These are phyloP conservation scores for Gila orcuttii DNA, from an alignment of 2,113 vertebrate genomes.

Conservation along the genomic window DNA sequence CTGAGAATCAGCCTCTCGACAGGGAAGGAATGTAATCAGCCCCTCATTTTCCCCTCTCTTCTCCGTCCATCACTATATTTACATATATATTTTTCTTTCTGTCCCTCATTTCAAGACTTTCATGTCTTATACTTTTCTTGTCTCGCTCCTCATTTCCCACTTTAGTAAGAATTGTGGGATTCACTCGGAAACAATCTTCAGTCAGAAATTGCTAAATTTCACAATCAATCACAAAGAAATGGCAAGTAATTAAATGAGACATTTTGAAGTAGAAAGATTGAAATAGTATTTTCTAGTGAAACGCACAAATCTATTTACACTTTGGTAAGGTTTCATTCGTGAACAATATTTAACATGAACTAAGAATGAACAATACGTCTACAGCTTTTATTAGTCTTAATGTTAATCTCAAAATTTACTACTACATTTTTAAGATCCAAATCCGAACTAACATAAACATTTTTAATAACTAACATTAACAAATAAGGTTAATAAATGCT, in stretches of 20 bases:
- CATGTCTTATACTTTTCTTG: not conserved
- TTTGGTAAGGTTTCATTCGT: no score
- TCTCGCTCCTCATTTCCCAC: constrained; percentile 20
- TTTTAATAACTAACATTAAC: no score
- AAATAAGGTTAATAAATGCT: no score
- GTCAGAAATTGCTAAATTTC: not conserved
- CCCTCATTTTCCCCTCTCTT: not conserved
- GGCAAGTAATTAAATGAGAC: not conserved
- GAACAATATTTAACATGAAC: no score
- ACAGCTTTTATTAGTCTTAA: no score
- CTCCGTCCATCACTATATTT: not conserved
- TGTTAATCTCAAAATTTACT: no score
- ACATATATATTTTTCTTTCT: constrained; percentile 2
- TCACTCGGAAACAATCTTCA: not conserved
- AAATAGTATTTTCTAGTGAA: not conserved
- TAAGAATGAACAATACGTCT: no score
- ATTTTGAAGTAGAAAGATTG: not conserved
- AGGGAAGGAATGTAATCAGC: constrained; percentile 46
- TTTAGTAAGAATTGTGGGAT: not conserved
- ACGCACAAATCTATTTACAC: not conserved
- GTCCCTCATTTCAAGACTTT: not conserved
- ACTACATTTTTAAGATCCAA: no score
- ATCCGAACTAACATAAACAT: no score
- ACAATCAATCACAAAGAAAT: not conserved
- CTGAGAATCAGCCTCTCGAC: constrained; percentile 56